phyloP scores from a whole-genome alignment of 2,113 vertebrate species.

The Erythrocercus mccallii region DNA sequence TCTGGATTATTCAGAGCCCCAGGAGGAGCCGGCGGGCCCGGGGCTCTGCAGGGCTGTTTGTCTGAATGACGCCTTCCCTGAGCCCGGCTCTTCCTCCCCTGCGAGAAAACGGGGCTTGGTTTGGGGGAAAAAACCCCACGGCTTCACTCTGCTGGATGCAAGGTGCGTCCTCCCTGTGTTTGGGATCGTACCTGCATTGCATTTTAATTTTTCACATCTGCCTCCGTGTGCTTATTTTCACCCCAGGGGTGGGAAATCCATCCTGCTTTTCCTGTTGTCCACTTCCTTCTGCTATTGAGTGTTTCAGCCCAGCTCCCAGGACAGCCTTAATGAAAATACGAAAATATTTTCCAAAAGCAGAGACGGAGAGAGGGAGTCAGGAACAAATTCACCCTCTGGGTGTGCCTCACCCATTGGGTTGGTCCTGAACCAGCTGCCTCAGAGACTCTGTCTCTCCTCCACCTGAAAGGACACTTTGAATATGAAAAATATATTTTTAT shows the following conservation, averaged over 20 bases:
- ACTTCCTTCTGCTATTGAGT: not conserved
- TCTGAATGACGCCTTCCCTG: constrained; percentile 29
- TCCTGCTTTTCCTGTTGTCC: not conserved
- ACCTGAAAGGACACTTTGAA: not conserved
- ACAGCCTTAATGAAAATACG: not conserved
- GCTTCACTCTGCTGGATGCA: not conserved
- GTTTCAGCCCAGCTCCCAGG: not conserved
- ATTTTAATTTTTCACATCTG: not conserved
- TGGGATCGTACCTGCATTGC: rapidly evolving
- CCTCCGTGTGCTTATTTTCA: rapidly evolving
- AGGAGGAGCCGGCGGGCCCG: not conserved
- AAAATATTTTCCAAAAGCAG: not conserved
- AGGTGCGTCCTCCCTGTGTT: rapidly evolving
- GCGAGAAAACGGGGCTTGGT: rapidly evolving
- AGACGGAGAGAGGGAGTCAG: rapidly evolving
- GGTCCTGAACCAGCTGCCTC: not conserved
- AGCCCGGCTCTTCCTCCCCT: not conserved
- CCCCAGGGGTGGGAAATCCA: rapidly evolving
- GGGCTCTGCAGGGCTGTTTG: not conserved
- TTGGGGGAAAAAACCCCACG: not conserved
- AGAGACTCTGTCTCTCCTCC: not conserved
- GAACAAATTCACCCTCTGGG: not conserved
- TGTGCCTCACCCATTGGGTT: not conserved
- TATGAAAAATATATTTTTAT: not conserved
- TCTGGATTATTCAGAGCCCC: constrained; percentile 8